Base-by-base conservation (phyloP, 2,888 invertebrate genomes). In the Antheraea assamensis region DNA sequence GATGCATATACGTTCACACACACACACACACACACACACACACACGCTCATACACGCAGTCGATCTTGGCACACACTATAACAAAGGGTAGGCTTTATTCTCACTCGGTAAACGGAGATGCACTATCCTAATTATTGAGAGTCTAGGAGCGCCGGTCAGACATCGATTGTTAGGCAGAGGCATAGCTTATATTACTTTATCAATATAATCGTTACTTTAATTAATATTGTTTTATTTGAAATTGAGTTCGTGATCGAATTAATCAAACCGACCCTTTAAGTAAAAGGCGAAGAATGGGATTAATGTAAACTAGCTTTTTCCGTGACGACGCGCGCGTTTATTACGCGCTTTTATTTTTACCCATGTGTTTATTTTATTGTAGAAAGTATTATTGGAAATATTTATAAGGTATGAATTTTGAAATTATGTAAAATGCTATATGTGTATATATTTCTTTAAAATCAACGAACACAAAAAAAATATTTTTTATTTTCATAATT, bases 61-160 rank as follows among this genome's bases (percentile, higher is more conserved):
- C 81, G 76, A 80, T 84, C 83, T 84, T 83, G 81, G 74, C 85
- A 79, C 88, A 85, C 90, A 87, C 85, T 78, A 82, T 76, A 80
- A 87, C 89, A 90, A 92, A 89, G 90, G 90, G 85, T 87, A 89
- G 92, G 93, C 92, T 92, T 92, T 92, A 92, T 92, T 91, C 92
- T 88, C 92, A 90, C 89, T 95, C 90, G 86, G 89, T 87, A 88
- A 88, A 88, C 88, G 86, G 88, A 92, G 96, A 95, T 97, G 97
- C 95, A 96, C 97, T 96, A 95, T 87, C 95, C 95, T 91, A 92
- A 92, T 93, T 92, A 93, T 93, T 92, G 92, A 90, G 88, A 89
- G 89, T 85, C 87, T 83, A 85, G 85, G 81, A 87, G 85, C 88
- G 87, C 85, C 68, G 68, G 81, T 55, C 55, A 73, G 85, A 80